These are phyloP conservation scores for Andrena fulva DNA, from an alignment of 2,888 invertebrate genomes.

Conservation along the genomic window DNA sequence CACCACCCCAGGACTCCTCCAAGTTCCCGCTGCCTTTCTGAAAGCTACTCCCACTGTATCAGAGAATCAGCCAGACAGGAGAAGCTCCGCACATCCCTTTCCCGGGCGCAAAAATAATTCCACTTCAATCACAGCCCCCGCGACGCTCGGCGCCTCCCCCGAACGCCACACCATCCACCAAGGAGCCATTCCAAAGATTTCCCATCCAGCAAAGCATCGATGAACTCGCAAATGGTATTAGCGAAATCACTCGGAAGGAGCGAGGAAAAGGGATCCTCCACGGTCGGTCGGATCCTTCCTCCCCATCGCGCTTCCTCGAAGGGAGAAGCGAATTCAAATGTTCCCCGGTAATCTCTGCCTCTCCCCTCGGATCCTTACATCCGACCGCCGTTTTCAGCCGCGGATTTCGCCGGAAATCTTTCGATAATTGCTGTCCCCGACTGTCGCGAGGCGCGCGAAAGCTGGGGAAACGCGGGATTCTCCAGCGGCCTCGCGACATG, in stretches of 20 bases:
- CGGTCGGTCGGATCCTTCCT: constrained; percentile 11
- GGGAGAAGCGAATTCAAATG: background rate
- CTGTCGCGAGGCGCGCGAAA: background rate
- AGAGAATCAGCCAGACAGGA: no score
- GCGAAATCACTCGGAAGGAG: constrained; percentile 56
- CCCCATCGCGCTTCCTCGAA: background rate
- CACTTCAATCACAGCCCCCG: constrained; percentile 28
- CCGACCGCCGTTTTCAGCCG: background rate
- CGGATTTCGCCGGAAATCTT: background rate
- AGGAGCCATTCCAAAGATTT: constrained; percentile 26
- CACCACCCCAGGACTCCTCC: no score
- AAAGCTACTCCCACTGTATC: no score
- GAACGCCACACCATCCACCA: background rate
- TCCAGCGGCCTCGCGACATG: constrained; percentile 28
- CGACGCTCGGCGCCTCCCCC: background rate
- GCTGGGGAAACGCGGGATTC: background rate
- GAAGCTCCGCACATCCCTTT: background rate
- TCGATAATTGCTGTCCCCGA: background rate
- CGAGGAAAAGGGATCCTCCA: constrained; percentile 49
- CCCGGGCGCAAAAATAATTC: constrained; percentile 15
- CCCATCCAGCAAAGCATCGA: constrained; percentile 39
- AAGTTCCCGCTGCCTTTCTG: no score
- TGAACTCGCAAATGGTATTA: constrained; percentile 63
- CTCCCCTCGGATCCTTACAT: background rate
- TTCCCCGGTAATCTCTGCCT: background rate